phyloP scores from a whole-genome alignment of 2,797 vertebrate genomes.

The Morus bassanus region DNA sequence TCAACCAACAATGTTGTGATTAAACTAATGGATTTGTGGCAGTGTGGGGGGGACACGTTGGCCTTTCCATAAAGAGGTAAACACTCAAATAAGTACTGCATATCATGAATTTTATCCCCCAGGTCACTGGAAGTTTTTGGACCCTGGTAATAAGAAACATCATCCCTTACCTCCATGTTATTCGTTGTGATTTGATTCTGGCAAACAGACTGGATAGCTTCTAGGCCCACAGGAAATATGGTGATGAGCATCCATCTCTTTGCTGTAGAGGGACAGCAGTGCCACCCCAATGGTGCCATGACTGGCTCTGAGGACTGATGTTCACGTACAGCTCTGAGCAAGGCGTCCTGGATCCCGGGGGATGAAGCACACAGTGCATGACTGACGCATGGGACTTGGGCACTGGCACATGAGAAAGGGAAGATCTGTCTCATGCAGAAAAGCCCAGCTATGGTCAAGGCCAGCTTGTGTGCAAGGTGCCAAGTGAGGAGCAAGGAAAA shows the following conservation, averaged over 20 bases:
- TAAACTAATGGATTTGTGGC: neutral
- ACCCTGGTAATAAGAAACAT: neutral
- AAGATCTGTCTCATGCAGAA: neutral
- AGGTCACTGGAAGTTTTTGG: neutral
- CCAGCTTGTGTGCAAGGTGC: neutral
- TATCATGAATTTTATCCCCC: neutral
- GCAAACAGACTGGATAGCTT: neutral
- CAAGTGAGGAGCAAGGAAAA: neutral
- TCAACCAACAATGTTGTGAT: neutral
- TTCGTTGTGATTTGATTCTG: neutral
- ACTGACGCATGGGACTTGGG: rapidly evolving
- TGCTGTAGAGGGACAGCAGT: neutral
- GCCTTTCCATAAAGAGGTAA: neutral
- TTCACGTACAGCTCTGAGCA: neutral
- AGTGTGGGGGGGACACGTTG: rapidly evolving
- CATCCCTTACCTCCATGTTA: neutral
- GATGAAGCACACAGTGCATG: neutral
- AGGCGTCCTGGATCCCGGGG: neutral
- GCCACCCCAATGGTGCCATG: neutral
- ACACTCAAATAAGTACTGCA: neutral
- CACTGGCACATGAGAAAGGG: neutral
- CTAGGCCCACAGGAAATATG: neutral
- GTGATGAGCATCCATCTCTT: neutral
- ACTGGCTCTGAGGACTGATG: neutral
- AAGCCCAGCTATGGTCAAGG: neutral